These are phyloP conservation scores for Neosilurus hyrtlii DNA, from an alignment of 2,797 vertebrate species.

Conservation along the genomic window DNA sequence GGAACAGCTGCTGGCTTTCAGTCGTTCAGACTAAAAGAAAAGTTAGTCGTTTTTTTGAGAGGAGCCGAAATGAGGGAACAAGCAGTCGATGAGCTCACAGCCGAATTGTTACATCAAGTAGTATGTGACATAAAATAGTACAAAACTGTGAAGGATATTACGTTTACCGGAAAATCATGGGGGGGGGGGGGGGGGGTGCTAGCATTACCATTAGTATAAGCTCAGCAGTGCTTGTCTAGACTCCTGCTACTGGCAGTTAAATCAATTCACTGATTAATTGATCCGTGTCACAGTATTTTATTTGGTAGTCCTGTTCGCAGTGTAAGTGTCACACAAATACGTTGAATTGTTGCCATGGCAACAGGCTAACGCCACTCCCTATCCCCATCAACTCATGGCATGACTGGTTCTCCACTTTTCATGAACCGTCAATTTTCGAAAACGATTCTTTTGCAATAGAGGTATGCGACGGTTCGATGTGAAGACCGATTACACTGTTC, in stretches of 20 bases:
- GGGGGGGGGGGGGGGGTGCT: too few relatives aligned
- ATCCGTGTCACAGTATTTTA: neutral
- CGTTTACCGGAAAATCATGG: too few relatives aligned
- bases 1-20: constrained; percentile 67
- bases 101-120: neutral
- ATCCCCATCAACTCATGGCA: neutral
- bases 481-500: neutral
- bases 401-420: too few relatives aligned
- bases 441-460: neutral
- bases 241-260: neutral
- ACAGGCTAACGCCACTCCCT: neutral
- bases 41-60: constrained; percentile 55
- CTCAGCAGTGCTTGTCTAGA: neutral
- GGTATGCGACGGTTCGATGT: neutral
- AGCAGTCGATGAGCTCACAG: neutral
- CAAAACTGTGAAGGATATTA: neutral
- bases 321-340: neutral
- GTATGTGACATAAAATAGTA: neutral
- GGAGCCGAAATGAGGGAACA: neutral
- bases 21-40: constrained; percentile 69
- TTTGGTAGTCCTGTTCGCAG: neutral
- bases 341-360: neutral
- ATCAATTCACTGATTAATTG: neutral
- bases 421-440: neutral
- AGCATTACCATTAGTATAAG: neutral